A percentile compares a stretch with the other conserved stretches of the same genome.
Conservation (phyloP, 2,888 invertebrate species). For the Pachliopta kotzebuea region DNA sequence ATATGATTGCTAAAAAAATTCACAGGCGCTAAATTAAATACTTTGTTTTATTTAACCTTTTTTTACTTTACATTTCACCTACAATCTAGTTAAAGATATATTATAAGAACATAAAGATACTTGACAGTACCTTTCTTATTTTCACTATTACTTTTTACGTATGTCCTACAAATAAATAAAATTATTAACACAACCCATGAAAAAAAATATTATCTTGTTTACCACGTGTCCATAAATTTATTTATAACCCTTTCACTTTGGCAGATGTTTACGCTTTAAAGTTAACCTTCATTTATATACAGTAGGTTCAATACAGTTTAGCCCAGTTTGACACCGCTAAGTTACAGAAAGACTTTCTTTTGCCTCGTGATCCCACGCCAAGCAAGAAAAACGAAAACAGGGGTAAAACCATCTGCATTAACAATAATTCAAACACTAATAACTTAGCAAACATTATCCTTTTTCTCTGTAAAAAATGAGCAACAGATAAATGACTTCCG, state of each 20-base stretch:
- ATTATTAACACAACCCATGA: no score
- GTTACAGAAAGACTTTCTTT: no score
- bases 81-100: background rate
- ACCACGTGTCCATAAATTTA: background rate
- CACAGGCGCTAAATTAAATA: background rate
- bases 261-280: background rate
- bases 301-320: background rate
- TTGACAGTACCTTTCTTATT: no score
- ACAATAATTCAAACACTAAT: no score
- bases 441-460: background rate
- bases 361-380: no score
- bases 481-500: constrained; percentile 29
- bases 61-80: no score
- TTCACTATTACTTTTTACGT: no score
- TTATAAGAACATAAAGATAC: background rate
- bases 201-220: background rate
- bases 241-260: background rate
- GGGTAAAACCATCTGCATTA: no score
- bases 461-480: background rate
- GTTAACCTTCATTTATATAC: background rate
- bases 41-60: no score
- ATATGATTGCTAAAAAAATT: background rate
- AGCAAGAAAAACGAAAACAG: no score
- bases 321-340: background rate
- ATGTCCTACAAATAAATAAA: no score